Evolutionary conservation across 2,888 invertebrate genomes (phyloP), one percentile per base, ranked within the genome.

Genomic region (Andrena trimmerana): DNA sequence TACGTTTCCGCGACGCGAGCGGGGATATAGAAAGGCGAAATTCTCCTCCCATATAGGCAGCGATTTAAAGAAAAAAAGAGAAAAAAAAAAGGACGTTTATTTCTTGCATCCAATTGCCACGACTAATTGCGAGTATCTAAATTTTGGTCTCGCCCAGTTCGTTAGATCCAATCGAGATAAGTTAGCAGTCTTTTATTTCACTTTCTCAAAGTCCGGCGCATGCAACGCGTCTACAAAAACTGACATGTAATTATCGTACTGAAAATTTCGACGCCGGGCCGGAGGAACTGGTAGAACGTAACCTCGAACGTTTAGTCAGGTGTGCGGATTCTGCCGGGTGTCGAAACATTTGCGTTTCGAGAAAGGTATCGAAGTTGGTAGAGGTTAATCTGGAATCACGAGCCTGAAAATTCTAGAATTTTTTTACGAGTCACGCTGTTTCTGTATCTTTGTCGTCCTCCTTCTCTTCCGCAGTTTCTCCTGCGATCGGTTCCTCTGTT

Each of bases 181-280:
- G n/a, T 54, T 57, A 65, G 54, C 54, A 36, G 52, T 10, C 48
- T 20, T 76, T 27, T 63, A 68, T 76, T 63, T 57, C 29, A 1
- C 27, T 20, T 2, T 13, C 13, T 36, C 8, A n/a, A 65, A 48
- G n/a, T 2, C 13, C 13, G 2, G 7, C 24, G 16, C 2, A 54
- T 52, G 16, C 2, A 54, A 65, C 20, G 31, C 29, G 20, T 31
- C n/a, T 42, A 24, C n/a, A 42, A 6, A 36, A 13, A 20, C 0
- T 42, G 13, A 1, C 3, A 59, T 27, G 24, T 7, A 4, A 29
- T 68, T 20, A 20, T 52, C 7, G 2, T 4, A 31, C 13, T 20
- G 8, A n/a, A 52, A 33, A 63, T 68, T 27, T 48, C 33, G 52
- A 5, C 27, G 27, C 48, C 6, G 6, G n/a, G 1, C 2, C 2